phyloP scores from a whole-genome alignment of 2,888 invertebrate species.

The Scaptodrosophila latifasciaeformis region DNA sequence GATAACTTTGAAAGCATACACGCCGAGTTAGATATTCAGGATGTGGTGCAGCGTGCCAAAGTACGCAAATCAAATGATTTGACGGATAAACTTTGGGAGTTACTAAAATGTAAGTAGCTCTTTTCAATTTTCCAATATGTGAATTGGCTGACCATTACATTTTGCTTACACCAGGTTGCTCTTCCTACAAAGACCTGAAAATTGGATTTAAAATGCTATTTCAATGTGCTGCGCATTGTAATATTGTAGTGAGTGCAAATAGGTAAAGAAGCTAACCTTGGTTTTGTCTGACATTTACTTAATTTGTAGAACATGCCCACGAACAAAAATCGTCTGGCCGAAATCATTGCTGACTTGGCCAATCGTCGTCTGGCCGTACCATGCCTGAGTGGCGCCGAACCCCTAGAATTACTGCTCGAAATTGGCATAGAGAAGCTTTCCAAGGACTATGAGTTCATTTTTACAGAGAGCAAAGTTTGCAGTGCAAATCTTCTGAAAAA shows the following conservation, averaged over 20 bases:
- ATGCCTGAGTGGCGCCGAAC: slow-evolving; percentile 72
- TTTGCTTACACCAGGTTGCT: slow-evolving; percentile 56
- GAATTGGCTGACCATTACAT: too few relatives aligned
- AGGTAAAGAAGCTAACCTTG: background rate
- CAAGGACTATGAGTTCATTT: slow-evolving; percentile 74
- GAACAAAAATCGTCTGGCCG: slow-evolving; percentile 73
- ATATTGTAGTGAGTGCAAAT: slow-evolving; percentile 68
- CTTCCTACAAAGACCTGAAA: slow-evolving; percentile 72
- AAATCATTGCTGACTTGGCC: slow-evolving; percentile 73
- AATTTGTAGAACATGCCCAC: slow-evolving; percentile 71
- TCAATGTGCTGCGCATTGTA: slow-evolving; percentile 72
- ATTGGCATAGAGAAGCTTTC: slow-evolving; percentile 74
- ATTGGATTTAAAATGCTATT: slow-evolving; percentile 70
- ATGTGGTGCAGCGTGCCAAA: slow-evolving; percentile 66
- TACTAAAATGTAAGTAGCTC: slow-evolving; percentile 64
- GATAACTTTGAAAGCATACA: slow-evolving; percentile 47
- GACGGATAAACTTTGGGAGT: slow-evolving; percentile 73
- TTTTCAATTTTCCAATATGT: background rate
- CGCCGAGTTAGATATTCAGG: slow-evolving; percentile 67
- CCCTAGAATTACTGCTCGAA: slow-evolving; percentile 74
- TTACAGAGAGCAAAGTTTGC: slow-evolving; percentile 72
- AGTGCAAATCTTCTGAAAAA: slow-evolving; percentile 58
- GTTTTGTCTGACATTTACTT: background rate
- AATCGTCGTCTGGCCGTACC: slow-evolving; percentile 74
- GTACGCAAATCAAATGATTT: slow-evolving; percentile 62